Conservation (phyloP, 2,113 vertebrate genomes). For the Hirundichthys speculiger region DNA sequence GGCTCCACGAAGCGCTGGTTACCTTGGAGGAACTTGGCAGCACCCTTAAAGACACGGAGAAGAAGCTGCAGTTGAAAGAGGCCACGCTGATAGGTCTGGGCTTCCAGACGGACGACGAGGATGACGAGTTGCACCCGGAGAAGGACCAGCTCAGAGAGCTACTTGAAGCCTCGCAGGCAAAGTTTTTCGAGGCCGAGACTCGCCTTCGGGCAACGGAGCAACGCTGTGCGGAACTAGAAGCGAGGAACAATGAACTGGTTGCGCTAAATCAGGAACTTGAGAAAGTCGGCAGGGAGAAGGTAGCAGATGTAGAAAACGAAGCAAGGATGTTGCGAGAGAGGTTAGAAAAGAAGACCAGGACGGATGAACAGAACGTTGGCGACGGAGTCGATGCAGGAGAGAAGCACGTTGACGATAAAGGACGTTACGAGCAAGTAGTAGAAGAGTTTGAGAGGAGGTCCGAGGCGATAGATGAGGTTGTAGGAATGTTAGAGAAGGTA, state of each 20-base stretch:
- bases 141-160: constrained; percentile 64
- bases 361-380: constrained; percentile 31
- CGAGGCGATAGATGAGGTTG: constrained; percentile 69
- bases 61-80: constrained; percentile 81
- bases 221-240: constrained; percentile 62
- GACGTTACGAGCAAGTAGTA: constrained; percentile 69
- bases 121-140: constrained; percentile 53
- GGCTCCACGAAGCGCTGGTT: constrained; percentile 80
- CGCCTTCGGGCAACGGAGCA: constrained; percentile 60
- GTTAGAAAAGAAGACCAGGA: constrained; percentile 38
- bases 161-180: constrained; percentile 66
- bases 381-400: constrained; percentile 41
- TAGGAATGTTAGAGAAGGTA: constrained; percentile 71
- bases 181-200: constrained; percentile 65
- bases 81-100: constrained; percentile 82
- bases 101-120: constrained; percentile 70
- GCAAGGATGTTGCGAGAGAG: constrained; percentile 55
- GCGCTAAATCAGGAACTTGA: constrained; percentile 60
- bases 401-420: constrained; percentile 58
- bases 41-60: constrained; percentile 81
- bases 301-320: constrained; percentile 68
- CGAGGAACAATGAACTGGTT: constrained; percentile 66
- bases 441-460: constrained; percentile 73
- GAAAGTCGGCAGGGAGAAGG: constrained; percentile 39
- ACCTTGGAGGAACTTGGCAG: constrained; percentile 78